Base-by-base conservation (phyloP, 2,888 invertebrate species). In the Drosophila picticornis region DNA sequence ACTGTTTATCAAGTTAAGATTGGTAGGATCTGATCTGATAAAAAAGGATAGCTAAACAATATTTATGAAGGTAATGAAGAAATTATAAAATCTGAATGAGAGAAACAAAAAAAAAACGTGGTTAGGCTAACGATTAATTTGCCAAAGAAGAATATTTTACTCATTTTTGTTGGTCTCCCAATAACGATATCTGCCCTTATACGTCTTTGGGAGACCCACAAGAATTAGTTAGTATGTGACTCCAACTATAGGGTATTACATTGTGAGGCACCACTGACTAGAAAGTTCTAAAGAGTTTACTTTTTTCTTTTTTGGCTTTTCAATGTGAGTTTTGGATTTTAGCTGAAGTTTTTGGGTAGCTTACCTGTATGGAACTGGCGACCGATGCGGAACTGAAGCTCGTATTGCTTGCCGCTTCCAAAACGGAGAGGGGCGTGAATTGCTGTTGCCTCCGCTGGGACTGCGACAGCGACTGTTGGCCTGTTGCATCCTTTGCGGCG, bases 301-400 rank as follows among this genome's bases (percentile, higher is more conserved):
- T 34, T 57, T 57, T 27, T 59, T 16, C 27, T 50, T 36, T 69
- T 40, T 40, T 34, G n/a, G n/a, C 27, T 13, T 52, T 73, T 63
- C 59, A 67, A 62, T 57, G 68, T 31, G 60, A 60, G 52, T 58
- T 64, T 78, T 40, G 25, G 38, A 51, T 75, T 71, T 58, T 43
- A 51, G 60, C 55, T 66, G 50, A 29, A 46, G 29, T 36, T 65
- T 64, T 57, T 48, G 29, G 61, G n/a, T 46, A 40, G 62, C 92
- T 91, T 87, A 93, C 93, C 93, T 93, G 93, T 79, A 93, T 92
- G 70, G 93, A 93, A 68, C 93, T 93, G 75, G 93, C 92, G 62
- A 93, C 92, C n/a, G 93, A 93, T 57, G 93, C 93, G 70, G 93
- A 93, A 81, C 93, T 93, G 77, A 93, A 93, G 81, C 93, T 93